phyloP scores from a whole-genome alignment of 2,888 invertebrate genomes.

The Clivina fossor region DNA sequence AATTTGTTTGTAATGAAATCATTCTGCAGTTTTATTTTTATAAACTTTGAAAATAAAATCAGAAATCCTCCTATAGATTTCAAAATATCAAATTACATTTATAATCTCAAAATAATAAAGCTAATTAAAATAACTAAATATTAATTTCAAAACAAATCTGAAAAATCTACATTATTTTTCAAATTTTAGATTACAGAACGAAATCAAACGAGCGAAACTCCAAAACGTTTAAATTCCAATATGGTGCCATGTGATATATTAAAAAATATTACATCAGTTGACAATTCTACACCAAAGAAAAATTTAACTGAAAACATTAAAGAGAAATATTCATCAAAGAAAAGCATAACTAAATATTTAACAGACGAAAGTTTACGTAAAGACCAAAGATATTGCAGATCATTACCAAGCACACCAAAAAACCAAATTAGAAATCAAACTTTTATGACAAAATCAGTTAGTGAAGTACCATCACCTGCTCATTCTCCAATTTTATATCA shows the following conservation, averaged over 20 bases:
- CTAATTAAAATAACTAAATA: no score
- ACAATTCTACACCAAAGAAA: conserved; percentile 29
- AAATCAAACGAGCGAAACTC: conserved; percentile 8
- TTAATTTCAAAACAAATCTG: no score
- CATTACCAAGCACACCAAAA: conserved; percentile 26
- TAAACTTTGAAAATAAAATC: no score
- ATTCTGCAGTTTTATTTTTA: no score
- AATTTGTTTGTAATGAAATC: no score
- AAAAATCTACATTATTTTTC: no score
- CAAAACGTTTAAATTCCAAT: conserved; percentile 1
- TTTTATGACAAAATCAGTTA: conserved; percentile 21
- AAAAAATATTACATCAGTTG: conserved; percentile 17
- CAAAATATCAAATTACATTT: no score
- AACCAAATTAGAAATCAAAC: conserved; percentile 13
- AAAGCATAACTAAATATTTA: conserved; percentile 27
- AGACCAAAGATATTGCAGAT: conserved; percentile 27
- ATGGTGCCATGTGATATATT: conserved; percentile 5
- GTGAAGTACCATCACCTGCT: conserved; percentile 20
- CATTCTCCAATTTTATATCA: conserved; percentile 16
- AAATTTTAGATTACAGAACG: no score
- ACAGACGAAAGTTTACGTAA: conserved; percentile 27
- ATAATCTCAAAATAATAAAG: no score
- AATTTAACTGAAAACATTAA: conserved; percentile 28
- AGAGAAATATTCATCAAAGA: conserved; percentile 29
- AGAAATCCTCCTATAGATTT: no score